Evolutionary conservation across 2,888 invertebrate genomes (phyloP).

Genomic region (Sepioteuthis lessoniana): DNA sequence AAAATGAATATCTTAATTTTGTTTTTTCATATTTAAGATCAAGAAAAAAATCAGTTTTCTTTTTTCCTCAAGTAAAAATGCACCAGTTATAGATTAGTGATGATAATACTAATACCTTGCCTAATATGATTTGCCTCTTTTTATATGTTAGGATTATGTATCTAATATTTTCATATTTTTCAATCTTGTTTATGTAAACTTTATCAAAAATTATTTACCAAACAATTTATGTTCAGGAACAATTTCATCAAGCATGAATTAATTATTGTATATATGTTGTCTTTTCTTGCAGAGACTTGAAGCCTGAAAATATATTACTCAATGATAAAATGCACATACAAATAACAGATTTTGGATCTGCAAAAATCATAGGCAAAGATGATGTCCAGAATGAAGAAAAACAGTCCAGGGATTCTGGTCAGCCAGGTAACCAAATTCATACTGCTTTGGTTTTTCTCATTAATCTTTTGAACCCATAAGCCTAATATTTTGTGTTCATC

Average conservation of each 20-base stretch:
- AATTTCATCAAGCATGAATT: not conserved
- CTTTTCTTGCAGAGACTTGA: slow-evolving; percentile 82
- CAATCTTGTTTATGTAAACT: not conserved
- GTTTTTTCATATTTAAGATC: too few relatives aligned
- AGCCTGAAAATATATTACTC: slow-evolving; percentile 97
- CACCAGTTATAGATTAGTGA: too few relatives aligned
- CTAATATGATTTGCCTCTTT: not conserved
- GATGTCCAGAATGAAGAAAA: slow-evolving; percentile 51
- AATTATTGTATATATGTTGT: not conserved
- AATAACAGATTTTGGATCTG: slow-evolving; percentile 97
- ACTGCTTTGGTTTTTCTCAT: not conserved
- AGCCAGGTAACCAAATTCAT: not conserved
- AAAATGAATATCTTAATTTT: too few relatives aligned
- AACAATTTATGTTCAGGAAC: not conserved
- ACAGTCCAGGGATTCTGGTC: slow-evolving; percentile 45
- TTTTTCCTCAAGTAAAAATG: too few relatives aligned
- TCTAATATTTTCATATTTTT: not conserved
- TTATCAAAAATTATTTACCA: not conserved
- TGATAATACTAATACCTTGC: too few relatives aligned
- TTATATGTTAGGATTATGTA: not conserved
- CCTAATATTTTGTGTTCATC: too few relatives aligned
- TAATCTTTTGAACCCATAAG: too few relatives aligned
- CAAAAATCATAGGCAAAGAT: slow-evolving; percentile 82
- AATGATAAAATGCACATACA: slow-evolving; percentile 96
- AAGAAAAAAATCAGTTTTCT: too few relatives aligned